Evolutionary conservation across 2,888 invertebrate genomes (phyloP), one percentile per base, ranked within the genome.

Genomic region (Gasteruption jaculator): DNA sequence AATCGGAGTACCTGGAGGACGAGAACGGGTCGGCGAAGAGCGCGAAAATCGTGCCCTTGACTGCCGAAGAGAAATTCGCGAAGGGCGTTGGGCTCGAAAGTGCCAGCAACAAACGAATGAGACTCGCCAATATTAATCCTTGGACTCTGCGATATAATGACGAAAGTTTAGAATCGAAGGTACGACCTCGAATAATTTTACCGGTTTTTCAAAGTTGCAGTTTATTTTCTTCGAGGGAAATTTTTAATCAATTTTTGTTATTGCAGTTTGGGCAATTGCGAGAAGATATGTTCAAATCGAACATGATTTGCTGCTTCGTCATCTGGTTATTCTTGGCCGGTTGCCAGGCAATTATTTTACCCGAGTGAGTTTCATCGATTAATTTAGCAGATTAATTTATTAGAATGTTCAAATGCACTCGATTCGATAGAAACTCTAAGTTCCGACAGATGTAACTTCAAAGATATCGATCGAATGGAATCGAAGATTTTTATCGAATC

Each of bases 281-380:
- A 39, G 94, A 95, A 73, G 86, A 85, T 58, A 92, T 93, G 81
- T 94, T 94, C 74, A 90, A 91, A 65, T 93, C 93, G 11, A 94
- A 95, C 69, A 88, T 94, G 76, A 78, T 91, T 64, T 93, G 93
- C 73, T 91, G 92, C 60, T 85, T 90, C 65, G 81, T 92, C 55
- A 83, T 94, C 48, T 92, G 94, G 90, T 73, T 92, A 31, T 89
- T 91, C 65, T 88, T 93, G 36, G 83, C 88, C 2, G 75, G 82
- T 36, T 85, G 86, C 48, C 90, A 91, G 71, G 74, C 79, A 30
- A 78, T 85, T 37, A 83, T 89, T 59, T 79, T 86, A 58, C 85
- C 82, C 41, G 76, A 82, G 85, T 86, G 65, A 76, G 77, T 65
- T 16, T 32, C 36, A 29, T 34, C 7, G 5, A 18, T n/a, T n/a